Evolutionary conservation across 2,113 vertebrate species (phyloP).

Genomic region (Aspidoscelis tigris): DNA sequence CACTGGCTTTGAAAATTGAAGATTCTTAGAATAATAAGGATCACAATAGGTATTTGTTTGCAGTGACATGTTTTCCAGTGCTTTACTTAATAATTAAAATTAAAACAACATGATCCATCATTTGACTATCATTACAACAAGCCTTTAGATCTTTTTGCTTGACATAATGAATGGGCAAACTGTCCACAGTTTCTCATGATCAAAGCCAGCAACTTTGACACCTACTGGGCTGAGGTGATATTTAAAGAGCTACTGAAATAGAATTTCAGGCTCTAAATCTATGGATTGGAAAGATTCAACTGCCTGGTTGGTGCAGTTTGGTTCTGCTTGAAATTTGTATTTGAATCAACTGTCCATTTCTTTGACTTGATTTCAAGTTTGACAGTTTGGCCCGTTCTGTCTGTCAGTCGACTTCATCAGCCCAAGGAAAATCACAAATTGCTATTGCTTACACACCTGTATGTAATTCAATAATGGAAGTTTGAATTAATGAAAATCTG

Average conservation of each 20-base stretch:
- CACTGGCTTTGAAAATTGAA: background rate
- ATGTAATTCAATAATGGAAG: too few species aligned
- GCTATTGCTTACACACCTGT: too few species aligned
- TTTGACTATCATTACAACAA: background rate
- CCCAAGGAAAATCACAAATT: too few species aligned
- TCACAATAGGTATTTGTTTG: background rate
- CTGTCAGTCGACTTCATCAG: too few species aligned
- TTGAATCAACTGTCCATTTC: too few species aligned
- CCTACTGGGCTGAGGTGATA: background rate
- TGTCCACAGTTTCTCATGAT: background rate
- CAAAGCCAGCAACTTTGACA: constrained; percentile 6
- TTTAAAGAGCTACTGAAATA: background rate
- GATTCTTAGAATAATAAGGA: background rate
- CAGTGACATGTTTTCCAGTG: constrained; percentile 1
- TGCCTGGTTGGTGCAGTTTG: too few species aligned
- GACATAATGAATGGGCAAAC: background rate
- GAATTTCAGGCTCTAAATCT: too few species aligned
- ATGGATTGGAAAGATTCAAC: too few species aligned
- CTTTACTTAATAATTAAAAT: constrained; percentile 27
- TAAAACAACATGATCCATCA: background rate
- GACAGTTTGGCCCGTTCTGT: too few species aligned
- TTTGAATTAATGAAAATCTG: too few species aligned
- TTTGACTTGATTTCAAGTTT: too few species aligned
- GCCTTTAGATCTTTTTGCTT: background rate
- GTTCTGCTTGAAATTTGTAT: too few species aligned